Percentiles rank a stretch among this genome's conserved stretches.
These are phyloP conservation scores for Pocillopora meandrina DNA, from an alignment of 92 coral and sea anemone species.

Conservation along the genomic window DNA sequence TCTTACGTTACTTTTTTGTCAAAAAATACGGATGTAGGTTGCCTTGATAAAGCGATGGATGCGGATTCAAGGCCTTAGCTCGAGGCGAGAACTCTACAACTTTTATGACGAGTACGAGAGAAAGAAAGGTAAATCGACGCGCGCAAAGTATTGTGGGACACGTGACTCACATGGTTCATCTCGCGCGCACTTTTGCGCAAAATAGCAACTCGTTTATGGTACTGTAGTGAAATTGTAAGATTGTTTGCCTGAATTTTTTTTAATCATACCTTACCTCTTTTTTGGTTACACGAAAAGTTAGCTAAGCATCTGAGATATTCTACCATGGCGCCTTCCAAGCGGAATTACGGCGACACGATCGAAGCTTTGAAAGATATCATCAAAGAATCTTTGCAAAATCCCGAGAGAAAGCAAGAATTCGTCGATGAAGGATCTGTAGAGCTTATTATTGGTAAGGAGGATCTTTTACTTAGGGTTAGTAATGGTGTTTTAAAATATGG, in stretches of 20 bases:
- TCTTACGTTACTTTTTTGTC: slow-evolving; percentile 48
- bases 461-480: not conserved
- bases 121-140: slow-evolving; percentile 29
- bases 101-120: slow-evolving; percentile 49
- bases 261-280: not conserved
- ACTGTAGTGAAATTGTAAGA: no score
- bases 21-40: slow-evolving; percentile 87
- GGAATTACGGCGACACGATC: slow-evolving; percentile 7
- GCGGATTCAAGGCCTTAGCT: slow-evolving; percentile 99
- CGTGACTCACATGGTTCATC: no score
- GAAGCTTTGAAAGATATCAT: slow-evolving; percentile 57
- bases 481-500: not conserved
- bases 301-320: no score
- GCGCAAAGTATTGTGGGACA: not conserved
- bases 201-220: no score
- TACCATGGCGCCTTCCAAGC: slow-evolving; percentile 10
- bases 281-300: no score
- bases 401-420: slow-evolving; percentile 64
- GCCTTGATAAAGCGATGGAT: slow-evolving; percentile 92
- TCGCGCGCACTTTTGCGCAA: no score
- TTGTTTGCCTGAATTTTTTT: not conserved
- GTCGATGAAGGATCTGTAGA: slow-evolving; percentile 78
- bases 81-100: slow-evolving; percentile 97
- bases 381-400: slow-evolving; percentile 60
- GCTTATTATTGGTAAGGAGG: slow-evolving; percentile 71